Evolutionary conservation across 2,888 invertebrate species (phyloP).

Genomic region (Petrolisthes cinctipes): DNA sequence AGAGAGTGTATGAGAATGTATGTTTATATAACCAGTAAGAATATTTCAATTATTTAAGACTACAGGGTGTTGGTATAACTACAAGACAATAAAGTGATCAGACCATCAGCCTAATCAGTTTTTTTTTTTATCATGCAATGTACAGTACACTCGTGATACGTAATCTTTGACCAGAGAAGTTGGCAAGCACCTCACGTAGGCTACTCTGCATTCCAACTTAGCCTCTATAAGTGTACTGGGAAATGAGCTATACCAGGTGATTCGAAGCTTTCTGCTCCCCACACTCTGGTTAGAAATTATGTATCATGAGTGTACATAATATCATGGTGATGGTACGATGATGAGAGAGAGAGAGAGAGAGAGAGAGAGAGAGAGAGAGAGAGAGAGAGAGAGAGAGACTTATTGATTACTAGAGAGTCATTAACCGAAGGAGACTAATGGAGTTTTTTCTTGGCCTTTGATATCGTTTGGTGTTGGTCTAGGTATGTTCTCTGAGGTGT

Average conservation of each 20-base stretch:
- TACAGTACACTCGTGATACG: background rate
- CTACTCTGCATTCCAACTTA: too few relatives aligned
- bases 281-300: too few relatives aligned
- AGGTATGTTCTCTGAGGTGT: too few relatives aligned
- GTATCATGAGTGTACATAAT: background rate
- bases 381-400: background rate
- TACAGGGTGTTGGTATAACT: too few relatives aligned
- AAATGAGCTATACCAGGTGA: too few relatives aligned
- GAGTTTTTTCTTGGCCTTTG: too few relatives aligned
- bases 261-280: too few relatives aligned
- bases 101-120: background rate
- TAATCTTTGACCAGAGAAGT: background rate
- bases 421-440: background rate
- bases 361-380: slow-evolving; percentile 9
- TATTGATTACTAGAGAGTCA: background rate
- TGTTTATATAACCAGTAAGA: too few relatives aligned
- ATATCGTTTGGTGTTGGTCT: too few relatives aligned
- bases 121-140: background rate
- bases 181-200: background rate
- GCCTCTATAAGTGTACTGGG: background rate
- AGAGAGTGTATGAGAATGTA: too few relatives aligned
- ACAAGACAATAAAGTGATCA: background rate
- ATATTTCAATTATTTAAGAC: too few relatives aligned
- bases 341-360: slow-evolving; percentile 6
- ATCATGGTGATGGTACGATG: background rate